These are phyloP conservation scores for Toxostoma redivivum DNA, from an alignment of 2,113 vertebrate genomes.

Conservation along the genomic window DNA sequence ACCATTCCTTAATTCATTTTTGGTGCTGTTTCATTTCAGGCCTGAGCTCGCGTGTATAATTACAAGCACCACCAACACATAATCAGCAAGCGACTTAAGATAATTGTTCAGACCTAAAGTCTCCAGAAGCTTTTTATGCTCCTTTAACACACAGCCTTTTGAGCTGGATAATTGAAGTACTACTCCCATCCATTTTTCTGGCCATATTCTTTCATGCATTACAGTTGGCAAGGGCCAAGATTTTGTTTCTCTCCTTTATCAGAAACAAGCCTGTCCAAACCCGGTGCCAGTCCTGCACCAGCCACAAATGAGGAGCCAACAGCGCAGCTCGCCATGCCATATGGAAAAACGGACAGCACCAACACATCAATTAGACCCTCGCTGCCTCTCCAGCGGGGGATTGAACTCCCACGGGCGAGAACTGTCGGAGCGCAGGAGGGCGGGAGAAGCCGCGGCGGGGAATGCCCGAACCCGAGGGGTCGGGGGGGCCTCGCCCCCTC, in stretches of 20 bases:
- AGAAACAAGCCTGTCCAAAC: background rate
- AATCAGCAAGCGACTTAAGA: rapidly evolving
- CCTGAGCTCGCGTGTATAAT: background rate
- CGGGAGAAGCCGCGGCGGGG: background rate
- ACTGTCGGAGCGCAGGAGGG: rapidly evolving
- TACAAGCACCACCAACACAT: background rate
- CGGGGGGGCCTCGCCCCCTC: background rate
- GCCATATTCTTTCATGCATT: background rate
- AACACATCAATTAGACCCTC: rapidly evolving
- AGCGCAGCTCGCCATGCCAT: background rate
- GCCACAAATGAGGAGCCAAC: background rate
- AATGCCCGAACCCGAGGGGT: background rate
- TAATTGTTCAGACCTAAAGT: background rate
- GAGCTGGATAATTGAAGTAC: background rate
- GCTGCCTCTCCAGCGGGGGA: background rate
- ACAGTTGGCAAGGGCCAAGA: background rate
- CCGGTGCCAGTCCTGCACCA: background rate
- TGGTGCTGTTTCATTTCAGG: background rate
- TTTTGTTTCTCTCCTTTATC: background rate
- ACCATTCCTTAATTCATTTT: background rate
- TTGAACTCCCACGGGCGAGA: rapidly evolving
- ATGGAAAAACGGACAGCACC: background rate
- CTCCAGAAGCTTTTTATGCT: background rate
- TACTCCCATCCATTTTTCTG: background rate
- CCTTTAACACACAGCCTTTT: background rate